Evolutionary conservation across 1,140 invertebrate genomes (phyloP), one percentile per base, ranked within the genome.

Genomic region (Heliconius hermathena): DNA sequence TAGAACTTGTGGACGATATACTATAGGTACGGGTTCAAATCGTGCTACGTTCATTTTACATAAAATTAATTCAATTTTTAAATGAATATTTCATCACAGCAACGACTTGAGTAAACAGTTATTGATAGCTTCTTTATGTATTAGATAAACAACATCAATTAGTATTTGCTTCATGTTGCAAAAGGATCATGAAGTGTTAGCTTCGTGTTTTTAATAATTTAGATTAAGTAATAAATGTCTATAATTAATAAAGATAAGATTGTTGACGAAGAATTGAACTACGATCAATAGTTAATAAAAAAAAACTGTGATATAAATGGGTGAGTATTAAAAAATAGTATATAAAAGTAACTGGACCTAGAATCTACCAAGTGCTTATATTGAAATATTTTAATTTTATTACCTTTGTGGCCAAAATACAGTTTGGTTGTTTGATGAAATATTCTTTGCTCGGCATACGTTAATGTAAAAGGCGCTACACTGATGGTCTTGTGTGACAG

Each of bases 381-480:
- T 29, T 13, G 20, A 22, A 66, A 66, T 66, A 29, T 16, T 66
- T 66, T 60, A 60, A 16, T 66, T 66, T 29, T 29, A 66, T 22
- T 29, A 26, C 8, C 20, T 13, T 60, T 4, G 2, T 4, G 41
- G 3, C 41, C 41, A 46, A 46, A 16, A 4, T 16, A 22, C 8
- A 22, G 20, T 66, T 66, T 13, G 22, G 13, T 66, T 6, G 60
- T 29, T 22, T 22, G 54, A 26, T 66, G 60, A 66, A 66, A 66
- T 66, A 29, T 66, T 26, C 13, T 66, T 66, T 66, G 26, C 1
- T 66, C 13, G 22, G 60, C 60, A 66, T 66, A 66, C 60, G 60
- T 66, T 66, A 66, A 66, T 66, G 60, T 66, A 66, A 66, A 29
- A 66, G 60, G 60, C 60, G 60, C 60, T 26, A 66, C 29, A 66